Evolutionary conservation across 2,888 invertebrate genomes (phyloP), one percentile per base, ranked within the genome.

Genomic region (Lithophane leautieri): DNA sequence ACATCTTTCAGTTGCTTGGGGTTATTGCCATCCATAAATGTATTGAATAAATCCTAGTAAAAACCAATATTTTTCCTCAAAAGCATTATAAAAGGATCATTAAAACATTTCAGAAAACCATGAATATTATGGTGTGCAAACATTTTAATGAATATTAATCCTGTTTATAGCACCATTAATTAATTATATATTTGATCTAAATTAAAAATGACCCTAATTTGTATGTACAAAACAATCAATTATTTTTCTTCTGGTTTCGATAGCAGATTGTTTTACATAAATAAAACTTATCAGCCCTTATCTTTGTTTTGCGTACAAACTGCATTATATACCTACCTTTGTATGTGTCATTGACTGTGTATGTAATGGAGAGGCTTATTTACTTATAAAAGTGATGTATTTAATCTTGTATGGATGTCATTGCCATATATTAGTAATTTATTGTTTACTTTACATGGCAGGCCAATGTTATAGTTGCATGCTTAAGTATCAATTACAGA

Each of bases 271-370:
- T 88, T 87, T 78, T 60, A 83, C 81, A 86, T 89, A 89, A 89
- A 89, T 88, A 89, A 47, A 75, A 74, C 79, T 89, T 91, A 91
- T 91, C 91, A 83, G 71, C 76, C 69, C 85, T 92, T 93, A 93
- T 93, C 93, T 80, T 22, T 76, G 80, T 78, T 88, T 73, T 81
- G 86, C 78, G 78, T 82, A 67, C 65, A 72, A 79, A 78, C 74
- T 88, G 85, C 76, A 83, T 62, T 79, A 83, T 80, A 84, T 83
- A 67, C 75, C 44, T 86, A 87, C 75, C 78, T 84, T 78, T 82
- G 73, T 88, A 79, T 83, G 77, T 89, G 83, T 90, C 87, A 89
- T 86, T 89, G 87, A 88, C 85, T 84, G 82, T 63, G 67, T 74
- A 44, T 78, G 75, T 80, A 73, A 50, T 76, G 16, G 56, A 65